Evolutionary conservation across 2,888 invertebrate species (phyloP).

Genomic region (Rhagonycha lutea): DNA sequence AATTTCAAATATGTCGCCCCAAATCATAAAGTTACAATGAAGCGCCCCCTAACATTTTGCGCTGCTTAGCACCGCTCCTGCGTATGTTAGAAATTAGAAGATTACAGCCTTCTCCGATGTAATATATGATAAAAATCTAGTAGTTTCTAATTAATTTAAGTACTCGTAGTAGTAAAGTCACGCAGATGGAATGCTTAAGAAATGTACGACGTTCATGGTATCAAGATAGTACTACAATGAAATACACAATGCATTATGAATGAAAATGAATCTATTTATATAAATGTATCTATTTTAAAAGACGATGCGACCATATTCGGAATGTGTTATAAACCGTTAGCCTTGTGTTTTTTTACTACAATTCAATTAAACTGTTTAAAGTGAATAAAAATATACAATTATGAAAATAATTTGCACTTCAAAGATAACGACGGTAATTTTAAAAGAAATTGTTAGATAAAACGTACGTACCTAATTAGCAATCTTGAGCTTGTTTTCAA

Average conservation of each 20-base stretch:
- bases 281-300: constrained; percentile 1
- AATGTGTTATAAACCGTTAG: background rate
- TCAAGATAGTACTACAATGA: background rate
- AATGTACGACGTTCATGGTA: background rate
- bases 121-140: background rate
- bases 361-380: background rate
- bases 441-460: background rate
- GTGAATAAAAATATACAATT: background rate
- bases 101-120: background rate
- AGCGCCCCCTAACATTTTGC: too few relatives aligned
- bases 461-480: too few relatives aligned
- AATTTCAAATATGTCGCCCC: too few relatives aligned
- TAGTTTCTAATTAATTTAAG: background rate
- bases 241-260: constrained; percentile 4
- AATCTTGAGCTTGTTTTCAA: too few relatives aligned
- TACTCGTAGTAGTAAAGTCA: constrained; percentile 1
- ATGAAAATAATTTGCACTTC: background rate
- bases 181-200: background rate
- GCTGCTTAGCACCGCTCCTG: too few relatives aligned
- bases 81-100: too few relatives aligned
- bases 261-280: constrained; percentile 4
- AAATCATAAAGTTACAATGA: too few relatives aligned
- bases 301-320: background rate
- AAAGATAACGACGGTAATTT: background rate
- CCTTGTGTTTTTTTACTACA: background rate